These are phyloP conservation scores for Melinaea menophilus DNA, from an alignment of 2,888 invertebrate genomes.

Conservation along the genomic window DNA sequence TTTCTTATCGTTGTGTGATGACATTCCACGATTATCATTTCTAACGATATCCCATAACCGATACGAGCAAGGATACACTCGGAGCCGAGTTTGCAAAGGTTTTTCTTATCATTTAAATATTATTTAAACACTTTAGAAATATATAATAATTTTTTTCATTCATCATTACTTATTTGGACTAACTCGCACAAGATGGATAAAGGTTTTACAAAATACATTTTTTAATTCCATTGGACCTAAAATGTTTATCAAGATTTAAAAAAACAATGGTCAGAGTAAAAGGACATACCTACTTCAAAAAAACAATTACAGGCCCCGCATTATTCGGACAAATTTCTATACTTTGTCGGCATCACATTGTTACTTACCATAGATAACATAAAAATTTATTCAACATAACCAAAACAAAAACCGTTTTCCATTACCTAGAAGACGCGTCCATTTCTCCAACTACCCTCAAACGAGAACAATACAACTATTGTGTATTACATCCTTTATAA, in stretches of 20 bases:
- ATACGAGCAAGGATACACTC: neutral
- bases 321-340: conserved; percentile 26
- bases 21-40: conserved; percentile 21
- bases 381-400: conserved; percentile 58
- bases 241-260: conserved; percentile 10
- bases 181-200: no score
- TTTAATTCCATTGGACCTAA: neutral
- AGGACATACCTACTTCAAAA: conserved; percentile 16
- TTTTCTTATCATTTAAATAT: no score
- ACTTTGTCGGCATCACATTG: conserved; percentile 44
- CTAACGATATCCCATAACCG: conserved; percentile 3
- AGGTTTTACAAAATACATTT: no score
- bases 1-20: conserved; percentile 23
- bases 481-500: conserved; percentile 36
- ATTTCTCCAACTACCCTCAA: conserved; percentile 52
- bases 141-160: no score
- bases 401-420: conserved; percentile 54
- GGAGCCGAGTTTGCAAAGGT: neutral
- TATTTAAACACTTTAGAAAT: no score
- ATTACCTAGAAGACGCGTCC: conserved; percentile 56
- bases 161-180: no score
- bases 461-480: conserved; percentile 55
- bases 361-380: conserved; percentile 42
- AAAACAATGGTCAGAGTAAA: neutral
- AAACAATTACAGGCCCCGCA: conserved; percentile 23